Percentiles rank a stretch among this genome's conserved stretches.
These are phyloP conservation scores for Agrotis segetum DNA, from an alignment of 2,888 invertebrate genomes.

Conservation along the genomic window DNA sequence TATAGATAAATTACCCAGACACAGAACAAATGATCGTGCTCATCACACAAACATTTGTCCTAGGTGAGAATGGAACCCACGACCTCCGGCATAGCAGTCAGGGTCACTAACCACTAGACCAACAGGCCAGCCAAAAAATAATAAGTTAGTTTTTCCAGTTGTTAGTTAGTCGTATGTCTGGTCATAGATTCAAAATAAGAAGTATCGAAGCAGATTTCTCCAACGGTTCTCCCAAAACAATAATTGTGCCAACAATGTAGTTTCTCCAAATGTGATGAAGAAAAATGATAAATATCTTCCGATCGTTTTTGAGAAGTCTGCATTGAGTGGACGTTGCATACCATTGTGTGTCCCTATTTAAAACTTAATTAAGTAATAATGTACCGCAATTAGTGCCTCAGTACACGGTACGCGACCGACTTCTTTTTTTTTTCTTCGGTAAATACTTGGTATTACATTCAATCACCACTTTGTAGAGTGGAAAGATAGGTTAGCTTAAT, in stretches of 20 bases:
- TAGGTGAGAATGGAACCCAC: too few relatives aligned
- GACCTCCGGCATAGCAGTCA: too few relatives aligned
- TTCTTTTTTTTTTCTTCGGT: slow-evolving; percentile 25
- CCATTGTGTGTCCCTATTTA: slow-evolving; percentile 47
- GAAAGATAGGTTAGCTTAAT: slow-evolving; percentile 30
- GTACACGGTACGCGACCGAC: slow-evolving; percentile 1
- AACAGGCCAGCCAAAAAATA: too few relatives aligned
- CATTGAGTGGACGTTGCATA: slow-evolving; percentile 40
- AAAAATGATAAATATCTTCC: slow-evolving; percentile 35
- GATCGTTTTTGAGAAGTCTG: slow-evolving; percentile 50
- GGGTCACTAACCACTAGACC: too few relatives aligned
- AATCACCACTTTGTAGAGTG: slow-evolving; percentile 29
- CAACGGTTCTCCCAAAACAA: slow-evolving; percentile 35
- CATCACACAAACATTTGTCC: too few relatives aligned
- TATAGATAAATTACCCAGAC: too few relatives aligned
- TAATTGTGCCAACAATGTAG: slow-evolving; percentile 32
- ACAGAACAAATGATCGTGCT: too few relatives aligned
- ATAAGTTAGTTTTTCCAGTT: not conserved
- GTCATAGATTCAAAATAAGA: not conserved
- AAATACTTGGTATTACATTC: slow-evolving; percentile 18
- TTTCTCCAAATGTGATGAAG: slow-evolving; percentile 44
- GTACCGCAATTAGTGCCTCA: slow-evolving; percentile 35
- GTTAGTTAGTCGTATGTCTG: not conserved
- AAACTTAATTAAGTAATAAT: slow-evolving; percentile 67
- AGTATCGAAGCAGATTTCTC: not conserved